Conservation (phyloP, 1,140 invertebrate genomes). For the Pseudomyrmex gracilis region DNA sequence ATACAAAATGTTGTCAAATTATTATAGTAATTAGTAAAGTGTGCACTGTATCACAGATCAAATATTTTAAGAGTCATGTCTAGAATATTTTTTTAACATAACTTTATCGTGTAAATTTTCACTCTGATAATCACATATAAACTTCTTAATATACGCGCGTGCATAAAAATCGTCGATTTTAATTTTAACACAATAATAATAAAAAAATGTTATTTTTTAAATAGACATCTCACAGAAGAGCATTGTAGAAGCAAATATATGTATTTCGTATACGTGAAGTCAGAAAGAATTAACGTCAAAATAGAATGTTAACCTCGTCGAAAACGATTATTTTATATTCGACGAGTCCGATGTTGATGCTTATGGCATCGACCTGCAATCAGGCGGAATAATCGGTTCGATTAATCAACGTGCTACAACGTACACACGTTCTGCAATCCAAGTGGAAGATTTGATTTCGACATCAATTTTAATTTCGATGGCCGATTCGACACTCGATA, state of each 20-base stretch:
- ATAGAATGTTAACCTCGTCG: conserved; percentile 20
- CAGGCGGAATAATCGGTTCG: conserved; percentile 52
- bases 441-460: conserved; percentile 15
- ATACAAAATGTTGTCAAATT: no score
- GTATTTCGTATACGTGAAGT: background rate
- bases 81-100: no score
- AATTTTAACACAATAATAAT: no score
- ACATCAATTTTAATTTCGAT: conserved; percentile 59
- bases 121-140: no score
- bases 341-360: conserved; percentile 31
- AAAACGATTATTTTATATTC: conserved; percentile 20
- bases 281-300: conserved; percentile 28
- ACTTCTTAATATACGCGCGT: no score
- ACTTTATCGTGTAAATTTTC: no score
- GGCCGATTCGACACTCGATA: conserved; percentile 59
- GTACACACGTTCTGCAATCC: conserved; percentile 25
- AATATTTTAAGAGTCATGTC: no score
- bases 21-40: no score
- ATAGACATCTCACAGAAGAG: background rate
- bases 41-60: no score
- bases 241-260: background rate
- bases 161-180: no score
- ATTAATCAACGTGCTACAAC: conserved; percentile 55
- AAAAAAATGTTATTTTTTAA: background rate
- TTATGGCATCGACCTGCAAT: conserved; percentile 48